Evolutionary conservation across 2,113 vertebrate species (phyloP).

Genomic region (Murina feae): DNA sequence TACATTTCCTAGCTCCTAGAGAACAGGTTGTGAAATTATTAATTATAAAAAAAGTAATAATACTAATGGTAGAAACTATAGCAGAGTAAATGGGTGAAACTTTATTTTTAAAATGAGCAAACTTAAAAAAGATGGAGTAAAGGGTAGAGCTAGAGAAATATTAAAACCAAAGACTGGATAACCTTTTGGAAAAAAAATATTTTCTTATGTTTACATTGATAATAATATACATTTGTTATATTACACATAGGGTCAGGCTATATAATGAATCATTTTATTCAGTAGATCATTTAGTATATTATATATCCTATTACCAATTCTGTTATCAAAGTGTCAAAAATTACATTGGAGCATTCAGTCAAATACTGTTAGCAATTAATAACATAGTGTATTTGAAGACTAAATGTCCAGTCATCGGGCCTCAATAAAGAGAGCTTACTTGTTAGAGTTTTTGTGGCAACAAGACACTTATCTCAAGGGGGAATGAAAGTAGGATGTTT

Average conservation of each 20-base stretch:
- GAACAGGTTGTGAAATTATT: not conserved
- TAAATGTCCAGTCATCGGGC: not conserved
- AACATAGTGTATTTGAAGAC: not conserved
- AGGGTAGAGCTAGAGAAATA: not conserved
- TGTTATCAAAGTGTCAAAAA: not conserved
- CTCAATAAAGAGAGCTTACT: not conserved
- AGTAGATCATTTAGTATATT: not conserved
- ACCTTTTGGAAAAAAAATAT: not conserved
- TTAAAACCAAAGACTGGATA: not conserved
- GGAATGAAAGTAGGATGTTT: not conserved
- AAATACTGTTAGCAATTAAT: not conserved
- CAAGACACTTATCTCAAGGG: not conserved
- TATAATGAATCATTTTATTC: not conserved
- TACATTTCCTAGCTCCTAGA: not conserved
- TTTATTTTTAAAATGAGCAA: not conserved
- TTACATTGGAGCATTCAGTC: not conserved
- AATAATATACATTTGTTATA: not conserved
- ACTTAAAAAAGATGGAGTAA: not conserved
- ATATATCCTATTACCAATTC: not conserved
- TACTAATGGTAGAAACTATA: not conserved
- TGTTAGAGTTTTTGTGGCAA: not conserved
- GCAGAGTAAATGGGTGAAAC: not conserved
- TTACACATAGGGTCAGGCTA: not conserved
- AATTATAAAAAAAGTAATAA: not conserved
- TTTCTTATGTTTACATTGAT: not conserved